These are phyloP conservation scores for Scaptomyza graminum DNA, from an alignment of 1,140 invertebrate genomes.

Conservation along the genomic window DNA sequence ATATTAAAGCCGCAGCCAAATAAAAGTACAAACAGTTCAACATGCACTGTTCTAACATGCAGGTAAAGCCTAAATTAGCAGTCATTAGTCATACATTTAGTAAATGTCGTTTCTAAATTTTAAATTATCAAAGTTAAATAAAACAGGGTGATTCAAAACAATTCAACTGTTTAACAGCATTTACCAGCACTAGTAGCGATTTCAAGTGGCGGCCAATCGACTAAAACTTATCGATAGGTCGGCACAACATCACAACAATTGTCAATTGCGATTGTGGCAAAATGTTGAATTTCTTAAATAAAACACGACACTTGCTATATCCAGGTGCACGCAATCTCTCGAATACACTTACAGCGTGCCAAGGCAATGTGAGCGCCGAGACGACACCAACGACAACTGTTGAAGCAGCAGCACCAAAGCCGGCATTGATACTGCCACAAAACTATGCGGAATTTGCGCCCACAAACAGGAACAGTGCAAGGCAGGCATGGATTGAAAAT, in stretches of 20 bases:
- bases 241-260: constrained; percentile 37
- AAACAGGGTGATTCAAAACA: constrained; percentile 1
- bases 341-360: constrained; percentile 14
- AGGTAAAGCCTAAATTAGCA: neutral
- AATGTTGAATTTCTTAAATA: constrained; percentile 79
- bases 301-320: constrained; percentile 59
- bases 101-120: neutral
- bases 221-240: constrained; percentile 11
- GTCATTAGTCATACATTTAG: neutral
- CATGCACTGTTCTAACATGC: constrained; percentile 3
- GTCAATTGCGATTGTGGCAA: constrained; percentile 31
- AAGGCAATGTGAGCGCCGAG: constrained; percentile 18
- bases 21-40: constrained; percentile 18
- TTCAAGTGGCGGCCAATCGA: constrained; percentile 17
- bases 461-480: constrained; percentile 61
- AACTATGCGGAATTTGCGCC: constrained; percentile 54
- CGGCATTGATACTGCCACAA: constrained; percentile 63
- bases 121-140: constrained; percentile 2
- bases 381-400: constrained; percentile 3
- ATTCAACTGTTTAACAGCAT: neutral
- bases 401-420: neutral
- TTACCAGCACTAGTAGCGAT: neutral
- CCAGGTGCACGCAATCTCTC: constrained; percentile 57
- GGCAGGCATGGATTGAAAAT: constrained; percentile 97
- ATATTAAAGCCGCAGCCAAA: neutral